Evolutionary conservation across 1,140 invertebrate genomes (phyloP).

Genomic region (Micrasema minimum): DNA sequence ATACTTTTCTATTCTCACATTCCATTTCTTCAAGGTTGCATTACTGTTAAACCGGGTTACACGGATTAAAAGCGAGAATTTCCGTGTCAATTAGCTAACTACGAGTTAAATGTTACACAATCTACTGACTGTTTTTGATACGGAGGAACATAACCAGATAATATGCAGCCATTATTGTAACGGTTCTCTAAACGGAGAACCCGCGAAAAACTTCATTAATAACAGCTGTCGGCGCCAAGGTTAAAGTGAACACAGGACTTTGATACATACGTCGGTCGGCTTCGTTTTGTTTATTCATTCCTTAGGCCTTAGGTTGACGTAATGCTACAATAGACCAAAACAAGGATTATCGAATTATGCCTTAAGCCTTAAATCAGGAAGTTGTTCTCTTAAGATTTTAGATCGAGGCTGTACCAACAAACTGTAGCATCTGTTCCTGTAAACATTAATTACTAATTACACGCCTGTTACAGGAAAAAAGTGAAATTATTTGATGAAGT

Average conservation of each 20-base stretch:
- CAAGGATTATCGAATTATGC: constrained; percentile 14
- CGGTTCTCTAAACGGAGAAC: constrained; percentile 14
- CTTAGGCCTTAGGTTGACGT: constrained; percentile 20
- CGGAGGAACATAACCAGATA: constrained; percentile 2
- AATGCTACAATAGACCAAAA: constrained; percentile 19
- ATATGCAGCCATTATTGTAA: constrained; percentile 24
- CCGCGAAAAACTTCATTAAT: constrained; percentile 10
- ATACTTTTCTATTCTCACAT: constrained; percentile 30
- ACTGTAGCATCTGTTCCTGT: no score
- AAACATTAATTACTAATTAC: no score
- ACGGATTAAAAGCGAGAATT: constrained; percentile 12
- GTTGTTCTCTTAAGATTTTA: constrained; percentile 7
- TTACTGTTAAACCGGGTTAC: constrained; percentile 18
- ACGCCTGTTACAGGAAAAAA: no score
- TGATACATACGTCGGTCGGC: constrained; percentile 10
- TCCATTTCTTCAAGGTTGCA: constrained; percentile 26
- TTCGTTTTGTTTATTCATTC: constrained; percentile 12
- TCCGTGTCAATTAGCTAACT: constrained; percentile 17
- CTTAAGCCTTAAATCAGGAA: constrained; percentile 8
- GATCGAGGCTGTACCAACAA: background rate
- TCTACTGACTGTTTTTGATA: constrained; percentile 12
- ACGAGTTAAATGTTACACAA: background rate
- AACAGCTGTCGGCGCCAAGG: constrained; percentile 17
- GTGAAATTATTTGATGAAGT: no score
- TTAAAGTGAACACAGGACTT: constrained; percentile 1